Conservation (phyloP, 2,888 invertebrate genomes). For the Hemithea aestivaria region DNA sequence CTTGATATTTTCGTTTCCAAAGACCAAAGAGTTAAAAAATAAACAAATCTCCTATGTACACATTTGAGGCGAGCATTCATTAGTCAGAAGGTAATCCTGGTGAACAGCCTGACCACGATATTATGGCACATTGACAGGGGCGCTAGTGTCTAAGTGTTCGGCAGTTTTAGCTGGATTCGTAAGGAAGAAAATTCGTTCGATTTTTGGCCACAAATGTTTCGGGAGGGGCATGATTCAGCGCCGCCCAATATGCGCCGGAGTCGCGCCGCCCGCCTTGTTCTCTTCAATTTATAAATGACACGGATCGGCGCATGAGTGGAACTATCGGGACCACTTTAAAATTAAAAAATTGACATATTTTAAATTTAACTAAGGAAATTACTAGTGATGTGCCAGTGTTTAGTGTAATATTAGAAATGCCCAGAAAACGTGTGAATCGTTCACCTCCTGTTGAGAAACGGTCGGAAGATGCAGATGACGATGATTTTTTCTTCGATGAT, state of each 20-base stretch:
- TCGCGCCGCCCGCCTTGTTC: conserved; percentile 70
- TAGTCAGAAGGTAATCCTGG: conserved; percentile 47
- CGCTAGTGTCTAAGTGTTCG: too few species aligned
- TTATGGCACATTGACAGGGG: too few species aligned
- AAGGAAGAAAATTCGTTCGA: too few species aligned
- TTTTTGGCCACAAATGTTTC: too few species aligned
- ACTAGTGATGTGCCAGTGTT: conserved; percentile 31
- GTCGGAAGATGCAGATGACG: conserved; percentile 60
- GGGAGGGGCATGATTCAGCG: conserved; percentile 62
- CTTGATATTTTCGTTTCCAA: conserved; percentile 13
- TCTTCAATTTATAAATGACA: conserved; percentile 53
- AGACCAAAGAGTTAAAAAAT: conserved; percentile 7
- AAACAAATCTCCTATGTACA: conserved; percentile 19
- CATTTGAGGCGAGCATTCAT: conserved; percentile 33
- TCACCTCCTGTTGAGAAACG: conserved; percentile 58
- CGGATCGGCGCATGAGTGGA: conserved; percentile 36
- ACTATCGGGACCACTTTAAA: conserved; percentile 31
- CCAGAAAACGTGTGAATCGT: conserved; percentile 59
- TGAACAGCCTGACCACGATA: too few species aligned
- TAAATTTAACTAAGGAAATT: conserved; percentile 18
- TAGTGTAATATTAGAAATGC: conserved; percentile 52
- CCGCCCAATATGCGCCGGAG: conserved; percentile 56
- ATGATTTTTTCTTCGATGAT: conserved; percentile 71
- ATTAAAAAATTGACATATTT: conserved; percentile 16
- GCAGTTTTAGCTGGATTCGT: too few species aligned